phyloP scores from a whole-genome alignment of 1,140 invertebrate species.

The Drosophila leontia region DNA sequence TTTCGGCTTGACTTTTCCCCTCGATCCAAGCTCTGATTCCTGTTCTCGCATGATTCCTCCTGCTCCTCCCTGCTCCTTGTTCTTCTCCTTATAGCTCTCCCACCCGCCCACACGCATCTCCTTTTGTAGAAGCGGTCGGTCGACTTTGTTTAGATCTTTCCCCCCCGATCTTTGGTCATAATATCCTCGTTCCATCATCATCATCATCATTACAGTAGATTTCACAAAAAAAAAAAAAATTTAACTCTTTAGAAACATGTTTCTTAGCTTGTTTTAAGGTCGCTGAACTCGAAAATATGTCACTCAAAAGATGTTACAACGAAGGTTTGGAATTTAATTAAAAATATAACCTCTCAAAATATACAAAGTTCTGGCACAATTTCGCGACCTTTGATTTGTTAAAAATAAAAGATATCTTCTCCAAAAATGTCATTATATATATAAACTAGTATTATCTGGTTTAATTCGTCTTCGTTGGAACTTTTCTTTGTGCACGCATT shows the following conservation, averaged over 20 bases:
- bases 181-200: constrained; percentile 33
- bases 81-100: constrained; percentile 16
- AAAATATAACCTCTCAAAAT: neutral
- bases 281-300: constrained; percentile 16
- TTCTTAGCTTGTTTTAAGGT: constrained; percentile 8
- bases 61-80: neutral
- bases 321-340: neutral
- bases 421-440: neutral
- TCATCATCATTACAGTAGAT: constrained; percentile 34
- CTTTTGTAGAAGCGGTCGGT: constrained; percentile 46
- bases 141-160: constrained; percentile 37
- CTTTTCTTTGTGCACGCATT: constrained; percentile 25
- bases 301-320: neutral
- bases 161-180: neutral
- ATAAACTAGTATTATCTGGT: constrained; percentile 16
- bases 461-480: constrained; percentile 12
- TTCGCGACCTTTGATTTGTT: neutral
- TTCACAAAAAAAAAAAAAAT: constrained; percentile 18
- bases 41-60: constrained; percentile 28
- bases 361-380: neutral
- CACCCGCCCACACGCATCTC: constrained; percentile 71
- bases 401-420: neutral
- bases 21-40: constrained; percentile 19
- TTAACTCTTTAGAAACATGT: constrained; percentile 16
- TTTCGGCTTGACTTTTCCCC: constrained; percentile 38